Evolutionary conservation across 53 echinoderm and acorn worm genomes (phyloP).

Genomic region (Holothuria leucospilota): DNA sequence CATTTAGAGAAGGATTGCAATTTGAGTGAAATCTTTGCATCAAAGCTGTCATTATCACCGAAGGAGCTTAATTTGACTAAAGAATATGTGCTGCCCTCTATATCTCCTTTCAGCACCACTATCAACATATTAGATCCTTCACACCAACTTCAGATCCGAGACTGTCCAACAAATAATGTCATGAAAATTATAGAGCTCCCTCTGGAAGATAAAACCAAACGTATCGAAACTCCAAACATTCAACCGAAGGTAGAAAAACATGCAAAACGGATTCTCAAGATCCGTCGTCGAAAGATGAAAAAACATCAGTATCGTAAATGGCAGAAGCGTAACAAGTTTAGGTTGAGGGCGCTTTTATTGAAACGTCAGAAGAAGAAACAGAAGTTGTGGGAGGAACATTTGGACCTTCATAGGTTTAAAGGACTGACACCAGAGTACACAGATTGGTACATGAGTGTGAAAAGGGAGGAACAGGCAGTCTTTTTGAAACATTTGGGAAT

Average conservation of each 20-base stretch:
- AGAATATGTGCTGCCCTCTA: slow-evolving; percentile 38
- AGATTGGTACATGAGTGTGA: slow-evolving; percentile 1
- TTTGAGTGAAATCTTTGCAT: not conserved
- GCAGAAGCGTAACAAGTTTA: slow-evolving; percentile 49
- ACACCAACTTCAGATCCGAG: not conserved
- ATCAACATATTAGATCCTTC: slow-evolving; percentile 20
- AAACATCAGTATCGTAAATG: slow-evolving; percentile 31
- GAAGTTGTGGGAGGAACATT: slow-evolving; percentile 24
- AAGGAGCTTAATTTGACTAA: slow-evolving; percentile 23
- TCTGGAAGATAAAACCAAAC: not conserved
- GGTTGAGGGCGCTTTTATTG: not conserved
- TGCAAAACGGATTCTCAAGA: slow-evolving; percentile 16
- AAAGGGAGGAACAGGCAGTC: slow-evolving; percentile 5
- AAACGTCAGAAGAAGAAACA: slow-evolving; percentile 39
- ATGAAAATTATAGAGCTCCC: slow-evolving; percentile 22
- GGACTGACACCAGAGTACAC: slow-evolving; percentile 33
- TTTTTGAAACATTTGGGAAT: slow-evolving; percentile 5
- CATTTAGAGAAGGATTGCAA: not conserved
- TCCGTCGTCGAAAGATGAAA: slow-evolving; percentile 33
- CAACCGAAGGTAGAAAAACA: slow-evolving; percentile 4
- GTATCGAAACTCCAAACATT: not conserved
- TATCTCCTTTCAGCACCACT: not conserved
- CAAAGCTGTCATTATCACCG: slow-evolving; percentile 14
- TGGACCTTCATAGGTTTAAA: slow-evolving; percentile 18
- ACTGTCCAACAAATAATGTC: slow-evolving; percentile 8